Evolutionary conservation across 1,140 invertebrate genomes (phyloP).

Genomic region (Caerostris darwini): DNA sequence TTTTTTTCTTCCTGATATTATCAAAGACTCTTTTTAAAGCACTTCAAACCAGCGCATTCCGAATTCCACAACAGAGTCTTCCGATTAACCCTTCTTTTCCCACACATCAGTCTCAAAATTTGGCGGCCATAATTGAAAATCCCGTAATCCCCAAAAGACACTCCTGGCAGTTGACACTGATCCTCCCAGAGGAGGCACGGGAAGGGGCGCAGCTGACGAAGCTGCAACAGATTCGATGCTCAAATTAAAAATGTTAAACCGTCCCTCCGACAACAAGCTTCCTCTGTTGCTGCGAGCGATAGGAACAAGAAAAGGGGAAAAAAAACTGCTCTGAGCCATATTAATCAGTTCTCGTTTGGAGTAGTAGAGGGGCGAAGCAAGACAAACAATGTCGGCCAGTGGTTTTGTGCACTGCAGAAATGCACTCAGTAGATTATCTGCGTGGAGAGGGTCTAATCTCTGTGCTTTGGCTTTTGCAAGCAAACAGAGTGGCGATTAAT

Average conservation of each 20-base stretch:
- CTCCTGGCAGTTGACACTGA: constrained; percentile 26
- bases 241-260: constrained; percentile 48
- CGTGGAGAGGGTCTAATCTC: background rate
- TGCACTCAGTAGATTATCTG: background rate
- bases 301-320: constrained; percentile 19
- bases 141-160: background rate
- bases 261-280: background rate
- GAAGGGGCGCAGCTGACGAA: background rate
- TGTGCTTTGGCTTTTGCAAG: background rate
- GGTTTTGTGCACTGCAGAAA: background rate
- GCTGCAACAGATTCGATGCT: background rate
- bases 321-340: background rate
- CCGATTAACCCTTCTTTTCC: background rate
- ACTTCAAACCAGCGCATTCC: too few relatives aligned
- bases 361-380: background rate
- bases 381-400: background rate
- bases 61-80: background rate
- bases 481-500: constrained; percentile 10
- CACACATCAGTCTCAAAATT: background rate
- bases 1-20: too few relatives aligned
- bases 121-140: constrained; percentile 24
- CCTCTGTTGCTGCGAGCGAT: background rate
- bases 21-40: too few relatives aligned
- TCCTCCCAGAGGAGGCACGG: background rate
- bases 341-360: constrained; percentile 40